Evolutionary conservation across 2,113 vertebrate genomes (phyloP).

Genomic region (Archocentrus centrarchus): DNA sequence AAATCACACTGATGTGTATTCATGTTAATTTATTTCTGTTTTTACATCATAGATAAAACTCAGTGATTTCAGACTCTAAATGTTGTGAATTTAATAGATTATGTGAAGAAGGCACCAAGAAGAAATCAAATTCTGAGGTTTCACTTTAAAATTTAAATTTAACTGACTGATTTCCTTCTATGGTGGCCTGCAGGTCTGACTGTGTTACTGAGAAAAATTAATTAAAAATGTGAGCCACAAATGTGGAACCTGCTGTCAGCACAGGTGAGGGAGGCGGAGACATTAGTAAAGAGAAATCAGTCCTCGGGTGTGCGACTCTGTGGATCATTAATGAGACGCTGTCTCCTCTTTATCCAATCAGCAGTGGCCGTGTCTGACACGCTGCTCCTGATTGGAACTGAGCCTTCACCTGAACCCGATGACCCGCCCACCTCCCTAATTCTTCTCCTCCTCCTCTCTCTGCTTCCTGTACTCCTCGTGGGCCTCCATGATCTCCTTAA

Average conservation of each 20-base stretch:
- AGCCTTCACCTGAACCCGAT: background rate
- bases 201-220: no score
- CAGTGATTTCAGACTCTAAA: background rate
- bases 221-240: background rate
- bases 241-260: background rate
- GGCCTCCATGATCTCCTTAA: slow-evolving; percentile 84
- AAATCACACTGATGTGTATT: background rate
- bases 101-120: background rate
- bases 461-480: slow-evolving; percentile 78
- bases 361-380: background rate
- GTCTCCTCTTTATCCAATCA: background rate
- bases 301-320: background rate
- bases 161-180: no score
- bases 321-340: background rate
- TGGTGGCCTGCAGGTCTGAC: no score
- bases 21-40: background rate
- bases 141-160: background rate
- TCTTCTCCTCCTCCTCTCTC: background rate
- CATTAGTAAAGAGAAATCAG: background rate
- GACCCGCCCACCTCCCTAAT: background rate
- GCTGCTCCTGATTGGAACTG: background rate
- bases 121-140: background rate
- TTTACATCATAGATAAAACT: background rate
- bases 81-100: background rate
- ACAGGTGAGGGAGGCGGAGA: background rate